phyloP scores from a whole-genome alignment of 1,140 invertebrate species.

The Lethrus apterus region DNA sequence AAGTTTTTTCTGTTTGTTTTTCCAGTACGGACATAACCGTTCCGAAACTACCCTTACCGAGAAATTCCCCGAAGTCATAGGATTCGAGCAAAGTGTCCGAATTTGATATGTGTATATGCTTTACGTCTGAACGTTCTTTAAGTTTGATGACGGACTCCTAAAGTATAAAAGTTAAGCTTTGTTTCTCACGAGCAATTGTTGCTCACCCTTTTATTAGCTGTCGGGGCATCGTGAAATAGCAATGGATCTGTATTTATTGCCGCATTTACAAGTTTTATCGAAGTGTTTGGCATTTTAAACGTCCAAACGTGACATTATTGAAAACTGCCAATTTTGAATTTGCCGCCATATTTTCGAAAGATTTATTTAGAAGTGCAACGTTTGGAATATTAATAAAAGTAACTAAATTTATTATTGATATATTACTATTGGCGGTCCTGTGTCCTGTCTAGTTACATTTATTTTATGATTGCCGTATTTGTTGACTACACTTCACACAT shows the following conservation, averaged over 20 bases:
- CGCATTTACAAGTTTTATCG: not conserved
- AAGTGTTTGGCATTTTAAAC: conserved; percentile 10
- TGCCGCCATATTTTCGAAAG: not conserved
- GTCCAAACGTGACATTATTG: not conserved
- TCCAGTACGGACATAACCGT: conserved; percentile 44
- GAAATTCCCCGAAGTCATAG: conserved; percentile 35
- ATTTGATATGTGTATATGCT: conserved; percentile 32
- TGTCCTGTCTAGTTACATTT: no score
- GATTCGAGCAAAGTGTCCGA: conserved; percentile 27
- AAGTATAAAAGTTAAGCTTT: conserved; percentile 6
- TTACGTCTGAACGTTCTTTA: conserved; percentile 26
- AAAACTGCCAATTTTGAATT: conserved; percentile 11
- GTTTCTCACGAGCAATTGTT: no score
- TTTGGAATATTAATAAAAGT: no score
- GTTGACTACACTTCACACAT: no score
- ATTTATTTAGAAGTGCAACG: no score
- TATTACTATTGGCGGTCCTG: no score
- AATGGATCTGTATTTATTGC: conserved; percentile 14
- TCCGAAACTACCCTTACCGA: conserved; percentile 50
- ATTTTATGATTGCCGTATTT: no score
- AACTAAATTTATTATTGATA: no score
- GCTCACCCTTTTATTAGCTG: no score
- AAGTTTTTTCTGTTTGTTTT: conserved; percentile 36
- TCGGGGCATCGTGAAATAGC: no score
- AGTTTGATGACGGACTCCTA: conserved; percentile 8